Conservation (phyloP, 2,888 invertebrate genomes). For the Coremacera marginata region DNA sequence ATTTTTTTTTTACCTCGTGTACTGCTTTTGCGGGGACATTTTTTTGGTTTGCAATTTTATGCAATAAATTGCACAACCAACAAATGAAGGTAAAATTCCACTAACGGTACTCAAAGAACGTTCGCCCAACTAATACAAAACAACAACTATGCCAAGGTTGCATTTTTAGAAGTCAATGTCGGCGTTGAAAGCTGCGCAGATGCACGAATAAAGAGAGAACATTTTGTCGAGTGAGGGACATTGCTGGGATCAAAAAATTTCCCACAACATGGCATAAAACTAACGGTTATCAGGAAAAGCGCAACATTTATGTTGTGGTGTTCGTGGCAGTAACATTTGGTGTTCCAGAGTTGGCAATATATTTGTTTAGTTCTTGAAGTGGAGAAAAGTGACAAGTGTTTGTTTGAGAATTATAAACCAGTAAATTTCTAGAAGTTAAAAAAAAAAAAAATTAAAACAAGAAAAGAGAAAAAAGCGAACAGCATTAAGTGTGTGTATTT, state of each 20-base stretch:
- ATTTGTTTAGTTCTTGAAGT: conserved; percentile 3
- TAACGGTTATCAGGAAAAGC: conserved; percentile 24
- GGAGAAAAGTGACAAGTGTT: neutral
- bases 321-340: neutral
- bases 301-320: conserved; percentile 5
- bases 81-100: neutral
- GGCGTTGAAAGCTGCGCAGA: neutral
- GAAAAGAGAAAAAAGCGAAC: too few species aligned
- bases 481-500: too few species aligned
- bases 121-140: too few species aligned
- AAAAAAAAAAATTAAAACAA: neutral
- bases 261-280: conserved; percentile 24
- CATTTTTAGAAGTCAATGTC: conserved; percentile 19
- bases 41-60: neutral
- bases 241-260: neutral
- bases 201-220: neutral
- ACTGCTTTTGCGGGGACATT: neutral
- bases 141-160: conserved; percentile 7
- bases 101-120: neutral
- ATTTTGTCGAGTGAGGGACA: neutral
- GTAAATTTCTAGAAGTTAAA: neutral
- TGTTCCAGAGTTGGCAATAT: neutral
- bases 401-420: neutral
- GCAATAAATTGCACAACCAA: neutral
- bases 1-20: too few species aligned